Evolutionary conservation across 2,888 invertebrate genomes (phyloP).

Genomic region (Falcaria lacertinaria): DNA sequence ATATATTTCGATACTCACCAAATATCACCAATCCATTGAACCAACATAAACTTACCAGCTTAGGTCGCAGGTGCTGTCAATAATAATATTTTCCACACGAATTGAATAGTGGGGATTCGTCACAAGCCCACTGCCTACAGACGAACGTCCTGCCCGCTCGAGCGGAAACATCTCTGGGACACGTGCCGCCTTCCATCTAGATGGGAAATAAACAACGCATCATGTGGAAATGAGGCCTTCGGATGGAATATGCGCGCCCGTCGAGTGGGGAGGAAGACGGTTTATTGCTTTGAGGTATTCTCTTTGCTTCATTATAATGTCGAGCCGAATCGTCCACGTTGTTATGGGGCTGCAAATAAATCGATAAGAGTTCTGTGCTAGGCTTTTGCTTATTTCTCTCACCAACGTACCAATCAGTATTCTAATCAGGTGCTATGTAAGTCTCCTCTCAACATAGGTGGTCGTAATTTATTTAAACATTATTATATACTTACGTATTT

Average conservation of each 20-base stretch:
- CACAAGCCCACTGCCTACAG: conserved; percentile 3
- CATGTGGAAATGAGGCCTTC: background rate
- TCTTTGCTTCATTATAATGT: background rate
- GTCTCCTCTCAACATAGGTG: too few relatives aligned
- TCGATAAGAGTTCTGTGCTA: too few relatives aligned
- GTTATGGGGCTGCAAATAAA: too few relatives aligned
- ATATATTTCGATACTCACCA: too few relatives aligned
- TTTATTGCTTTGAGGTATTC: background rate
- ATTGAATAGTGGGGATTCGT: conserved; percentile 9
- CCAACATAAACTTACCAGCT: background rate
- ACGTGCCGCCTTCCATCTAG: conserved; percentile 28
- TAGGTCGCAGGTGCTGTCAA: conserved; percentile 14
- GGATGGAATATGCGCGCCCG: background rate
- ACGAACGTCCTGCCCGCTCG: conserved; percentile 15
- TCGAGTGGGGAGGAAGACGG: background rate
- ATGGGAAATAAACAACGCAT: conserved; percentile 8
- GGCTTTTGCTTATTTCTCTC: too few relatives aligned
- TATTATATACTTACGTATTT: too few relatives aligned
- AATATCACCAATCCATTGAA: background rate
- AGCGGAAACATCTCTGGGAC: conserved; percentile 29
- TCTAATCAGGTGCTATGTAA: too few relatives aligned
- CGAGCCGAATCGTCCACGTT: too few relatives aligned
- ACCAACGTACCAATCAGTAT: too few relatives aligned
- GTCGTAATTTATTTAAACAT: too few relatives aligned
- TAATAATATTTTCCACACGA: conserved; percentile 21